Percentiles rank a stretch among this genome's conserved stretches.
Evolutionary conservation across 1,140 invertebrate species (phyloP).

Genomic region (Ptiloglossa arizonensis): DNA sequence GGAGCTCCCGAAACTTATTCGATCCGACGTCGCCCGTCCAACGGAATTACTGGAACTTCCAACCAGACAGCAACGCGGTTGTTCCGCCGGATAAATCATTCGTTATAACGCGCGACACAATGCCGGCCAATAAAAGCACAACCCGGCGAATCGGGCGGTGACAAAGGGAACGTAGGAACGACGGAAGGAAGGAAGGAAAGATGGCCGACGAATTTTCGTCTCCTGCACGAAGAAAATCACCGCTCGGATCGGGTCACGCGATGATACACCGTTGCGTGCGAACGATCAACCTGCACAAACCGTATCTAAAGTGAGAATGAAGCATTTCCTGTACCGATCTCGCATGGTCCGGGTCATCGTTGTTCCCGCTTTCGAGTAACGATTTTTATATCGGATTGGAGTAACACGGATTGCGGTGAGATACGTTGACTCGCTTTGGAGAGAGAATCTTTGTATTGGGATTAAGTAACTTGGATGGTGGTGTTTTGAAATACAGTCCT

Average conservation of each 20-base stretch:
- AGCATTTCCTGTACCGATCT: too few relatives aligned
- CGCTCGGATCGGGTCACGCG: conserved; percentile 5
- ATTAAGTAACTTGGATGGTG: too few relatives aligned
- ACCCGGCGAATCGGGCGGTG: not conserved
- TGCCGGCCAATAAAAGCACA: conserved; percentile 45
- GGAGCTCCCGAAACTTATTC: conserved; percentile 54
- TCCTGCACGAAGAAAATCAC: conserved; percentile 10
- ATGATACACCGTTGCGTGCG: not conserved
- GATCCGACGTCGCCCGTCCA: conserved; percentile 61
- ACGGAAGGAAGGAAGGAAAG: conserved; percentile 11
- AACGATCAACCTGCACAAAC: too few relatives aligned
- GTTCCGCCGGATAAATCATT: conserved; percentile 72
- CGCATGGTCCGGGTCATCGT: too few relatives aligned
- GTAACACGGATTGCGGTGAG: too few relatives aligned
- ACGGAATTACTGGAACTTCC: conserved; percentile 71
- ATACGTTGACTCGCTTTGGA: too few relatives aligned
- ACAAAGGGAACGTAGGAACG: conserved; percentile 30
- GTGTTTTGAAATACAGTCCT: too few relatives aligned
- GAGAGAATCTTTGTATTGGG: too few relatives aligned
- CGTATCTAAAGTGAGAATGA: too few relatives aligned
- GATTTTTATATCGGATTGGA: too few relatives aligned
- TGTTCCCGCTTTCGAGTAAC: too few relatives aligned
- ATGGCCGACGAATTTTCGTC: conserved; percentile 28
- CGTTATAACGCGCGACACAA: conserved; percentile 51
- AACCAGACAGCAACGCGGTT: conserved; percentile 39